These are phyloP conservation scores for Mallotus villosus DNA, from an alignment of 2,797 vertebrate genomes.

Conservation along the genomic window DNA sequence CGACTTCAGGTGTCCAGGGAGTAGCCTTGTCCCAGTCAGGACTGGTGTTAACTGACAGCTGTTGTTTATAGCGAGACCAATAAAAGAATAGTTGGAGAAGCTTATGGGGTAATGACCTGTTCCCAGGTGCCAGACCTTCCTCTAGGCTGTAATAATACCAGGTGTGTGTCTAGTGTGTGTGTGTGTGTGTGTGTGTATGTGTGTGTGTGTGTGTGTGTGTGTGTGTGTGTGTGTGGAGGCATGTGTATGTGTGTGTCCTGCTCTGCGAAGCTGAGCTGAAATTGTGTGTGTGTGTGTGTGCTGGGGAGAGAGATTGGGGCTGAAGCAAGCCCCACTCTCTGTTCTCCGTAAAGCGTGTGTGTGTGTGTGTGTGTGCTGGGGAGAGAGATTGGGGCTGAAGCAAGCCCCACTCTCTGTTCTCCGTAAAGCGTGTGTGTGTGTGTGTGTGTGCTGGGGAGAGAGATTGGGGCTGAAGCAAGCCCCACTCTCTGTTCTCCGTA, in stretches of 20 bases:
- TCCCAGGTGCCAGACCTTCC: slow-evolving; percentile 38
- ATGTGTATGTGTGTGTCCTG: not conserved
- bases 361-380: no score
- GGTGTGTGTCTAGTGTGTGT: no score
- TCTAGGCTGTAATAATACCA: slow-evolving; percentile 32
- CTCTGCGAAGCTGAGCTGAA: not conserved
- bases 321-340: not conserved
- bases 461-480: no score
- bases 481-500: not conserved
- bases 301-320: not conserved
- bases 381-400: no score
- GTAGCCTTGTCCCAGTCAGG: slow-evolving; percentile 9
- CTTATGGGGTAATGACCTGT: slow-evolving; percentile 42
- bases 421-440: no score
- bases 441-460: no score
- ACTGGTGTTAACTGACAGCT: slow-evolving; percentile 23
- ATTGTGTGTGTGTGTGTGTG: not conserved
- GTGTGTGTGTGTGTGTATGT: no score
- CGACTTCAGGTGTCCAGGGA: no score
- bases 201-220: slow-evolving; percentile 14
- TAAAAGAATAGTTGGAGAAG: slow-evolving; percentile 46
- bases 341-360: no score
- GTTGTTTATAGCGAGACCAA: slow-evolving; percentile 56
- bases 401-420: no score
- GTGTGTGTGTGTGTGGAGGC: not conserved